Percentiles rank a stretch among this genome's conserved stretches.
Evolutionary conservation across 2,113 vertebrate species (phyloP).

Genomic region (Clarias batrachus): DNA sequence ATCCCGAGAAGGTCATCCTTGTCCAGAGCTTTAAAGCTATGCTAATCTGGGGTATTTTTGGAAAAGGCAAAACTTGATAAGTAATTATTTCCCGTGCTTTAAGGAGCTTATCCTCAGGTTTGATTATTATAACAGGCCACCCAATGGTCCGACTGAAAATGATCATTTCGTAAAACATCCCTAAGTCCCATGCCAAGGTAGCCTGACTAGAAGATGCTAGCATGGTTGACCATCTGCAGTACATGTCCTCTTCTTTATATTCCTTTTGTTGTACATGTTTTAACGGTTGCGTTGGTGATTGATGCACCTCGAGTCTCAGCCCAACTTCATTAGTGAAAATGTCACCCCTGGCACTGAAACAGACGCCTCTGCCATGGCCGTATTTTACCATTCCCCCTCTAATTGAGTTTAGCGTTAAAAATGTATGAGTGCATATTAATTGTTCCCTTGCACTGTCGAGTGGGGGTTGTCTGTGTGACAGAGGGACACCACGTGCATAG

Average conservation of each 20-base stretch:
- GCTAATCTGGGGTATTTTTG: slow-evolving; percentile 45
- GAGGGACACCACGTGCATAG: slow-evolving; percentile 46
- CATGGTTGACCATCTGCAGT: slow-evolving; percentile 25
- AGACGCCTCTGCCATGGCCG: slow-evolving; percentile 49
- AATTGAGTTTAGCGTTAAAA: slow-evolving; percentile 64
- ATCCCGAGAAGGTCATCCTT: slow-evolving; percentile 48
- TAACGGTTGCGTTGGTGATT: slow-evolving; percentile 48
- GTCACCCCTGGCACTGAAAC: slow-evolving; percentile 58
- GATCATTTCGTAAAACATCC: slow-evolving; percentile 2
- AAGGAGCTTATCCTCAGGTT: slow-evolving; percentile 22
- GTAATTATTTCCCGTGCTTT: slow-evolving; percentile 42
- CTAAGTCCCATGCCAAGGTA: background rate
- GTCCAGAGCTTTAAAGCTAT: slow-evolving; percentile 48
- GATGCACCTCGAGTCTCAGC: slow-evolving; percentile 55
- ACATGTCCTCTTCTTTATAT: slow-evolving; percentile 26
- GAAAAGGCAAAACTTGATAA: slow-evolving; percentile 34
- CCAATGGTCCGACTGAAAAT: background rate
- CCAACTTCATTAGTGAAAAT: slow-evolving; percentile 64
- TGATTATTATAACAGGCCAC: slow-evolving; percentile 19
- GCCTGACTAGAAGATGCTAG: background rate
- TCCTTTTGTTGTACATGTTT: slow-evolving; percentile 19
- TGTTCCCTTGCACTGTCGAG: slow-evolving; percentile 50
- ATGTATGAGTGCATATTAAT: slow-evolving; percentile 66
- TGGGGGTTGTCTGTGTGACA: slow-evolving; percentile 39
- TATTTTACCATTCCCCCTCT: slow-evolving; percentile 60